phyloP scores from a whole-genome alignment of 2,888 invertebrate species.

The Cosmopolites sordidus region DNA sequence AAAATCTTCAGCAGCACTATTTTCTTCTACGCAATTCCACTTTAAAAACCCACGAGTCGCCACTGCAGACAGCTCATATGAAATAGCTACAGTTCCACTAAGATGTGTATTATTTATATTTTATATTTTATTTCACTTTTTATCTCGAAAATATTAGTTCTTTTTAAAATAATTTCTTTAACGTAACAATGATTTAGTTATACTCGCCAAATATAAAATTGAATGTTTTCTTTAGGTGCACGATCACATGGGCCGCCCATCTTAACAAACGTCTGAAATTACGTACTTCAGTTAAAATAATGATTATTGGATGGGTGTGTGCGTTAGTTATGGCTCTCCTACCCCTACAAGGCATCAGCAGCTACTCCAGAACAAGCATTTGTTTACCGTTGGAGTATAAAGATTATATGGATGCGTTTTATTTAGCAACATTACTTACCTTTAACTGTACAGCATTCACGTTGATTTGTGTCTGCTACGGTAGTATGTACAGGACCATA shows the following conservation, averaged over 20 bases:
- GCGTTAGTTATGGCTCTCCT: constrained; percentile 56
- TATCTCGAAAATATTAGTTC: too few species aligned
- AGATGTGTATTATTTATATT: too few species aligned
- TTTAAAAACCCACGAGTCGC: too few species aligned
- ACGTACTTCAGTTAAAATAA: constrained; percentile 54
- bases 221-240: constrained; percentile 33
- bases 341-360: constrained; percentile 60
- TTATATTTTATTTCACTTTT: too few species aligned
- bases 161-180: too few species aligned
- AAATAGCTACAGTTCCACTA: too few species aligned
- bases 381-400: constrained; percentile 62
- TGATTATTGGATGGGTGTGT: constrained; percentile 58
- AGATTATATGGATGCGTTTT: constrained; percentile 52
- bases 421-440: constrained; percentile 54
- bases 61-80: too few species aligned
- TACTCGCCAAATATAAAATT: too few species aligned
- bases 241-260: constrained; percentile 59
- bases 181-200: too few species aligned
- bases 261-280: constrained; percentile 58
- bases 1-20: too few species aligned
- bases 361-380: constrained; percentile 63
- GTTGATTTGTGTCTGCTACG: constrained; percentile 60
- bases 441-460: constrained; percentile 61
- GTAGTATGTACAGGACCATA: constrained; percentile 60
- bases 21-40: too few species aligned